phyloP scores from a whole-genome alignment of 2,113 vertebrate genomes.

The Echinops telfairi region DNA sequence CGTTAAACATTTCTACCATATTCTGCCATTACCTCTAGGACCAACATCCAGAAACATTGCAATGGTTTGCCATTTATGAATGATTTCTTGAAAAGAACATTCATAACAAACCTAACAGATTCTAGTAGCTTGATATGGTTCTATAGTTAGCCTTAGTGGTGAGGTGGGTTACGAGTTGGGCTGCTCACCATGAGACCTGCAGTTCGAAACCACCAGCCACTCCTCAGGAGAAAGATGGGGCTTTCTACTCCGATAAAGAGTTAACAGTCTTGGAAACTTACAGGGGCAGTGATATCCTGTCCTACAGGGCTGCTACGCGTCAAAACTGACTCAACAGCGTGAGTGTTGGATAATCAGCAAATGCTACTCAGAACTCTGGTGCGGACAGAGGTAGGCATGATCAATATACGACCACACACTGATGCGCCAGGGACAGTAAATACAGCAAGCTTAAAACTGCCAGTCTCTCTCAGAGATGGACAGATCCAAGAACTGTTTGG shows the following conservation, averaged over 20 bases:
- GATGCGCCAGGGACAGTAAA: not conserved
- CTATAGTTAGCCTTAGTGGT: not conserved
- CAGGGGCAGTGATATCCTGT: too few relatives aligned
- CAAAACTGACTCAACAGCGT: too few relatives aligned
- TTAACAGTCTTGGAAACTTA: too few relatives aligned
- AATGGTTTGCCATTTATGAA: conserved; percentile 9
- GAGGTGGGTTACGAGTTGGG: too few relatives aligned
- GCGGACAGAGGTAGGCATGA: not conserved
- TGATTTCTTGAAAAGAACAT: not conserved
- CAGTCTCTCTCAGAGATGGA: conserved; percentile 14
- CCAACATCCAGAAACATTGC: conserved; percentile 9
- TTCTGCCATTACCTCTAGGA: not conserved
- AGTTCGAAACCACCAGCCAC: too few relatives aligned
- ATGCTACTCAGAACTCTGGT: not conserved
- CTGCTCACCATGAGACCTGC: too few relatives aligned
- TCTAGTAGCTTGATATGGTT: conserved; percentile 30
- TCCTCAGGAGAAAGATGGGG: too few relatives aligned
- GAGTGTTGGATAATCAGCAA: too few relatives aligned
- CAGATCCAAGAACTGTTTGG: not conserved
- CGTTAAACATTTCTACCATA: conserved; percentile 21
- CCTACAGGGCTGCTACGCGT: too few relatives aligned
- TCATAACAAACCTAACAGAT: not conserved
- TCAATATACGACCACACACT: not conserved
- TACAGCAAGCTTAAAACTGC: not conserved
- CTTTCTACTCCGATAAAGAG: too few relatives aligned